phyloP scores from a whole-genome alignment of 2,797 vertebrate genomes.

The Clarias platycephalus region DNA sequence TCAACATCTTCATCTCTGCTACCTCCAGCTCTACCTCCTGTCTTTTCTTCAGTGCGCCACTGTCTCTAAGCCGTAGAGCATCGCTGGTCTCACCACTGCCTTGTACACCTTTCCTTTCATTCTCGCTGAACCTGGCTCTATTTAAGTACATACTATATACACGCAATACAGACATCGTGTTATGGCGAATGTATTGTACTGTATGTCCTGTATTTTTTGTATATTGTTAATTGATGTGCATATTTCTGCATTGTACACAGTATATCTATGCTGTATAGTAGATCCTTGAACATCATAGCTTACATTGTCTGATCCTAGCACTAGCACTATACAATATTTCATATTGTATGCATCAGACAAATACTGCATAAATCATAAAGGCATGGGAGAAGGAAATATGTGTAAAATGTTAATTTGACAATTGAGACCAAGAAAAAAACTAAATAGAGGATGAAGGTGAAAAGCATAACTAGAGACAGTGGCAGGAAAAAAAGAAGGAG shows the following conservation, averaged over 20 bases:
- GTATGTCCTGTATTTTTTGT: too few species aligned
- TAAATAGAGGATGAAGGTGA: conserved; percentile 25
- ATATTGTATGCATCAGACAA: neutral
- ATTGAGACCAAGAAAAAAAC: conserved; percentile 9
- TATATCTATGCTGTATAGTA: neutral
- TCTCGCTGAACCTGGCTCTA: neutral
- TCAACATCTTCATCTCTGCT: too few species aligned
- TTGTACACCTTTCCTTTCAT: too few species aligned
- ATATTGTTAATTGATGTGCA: neutral
- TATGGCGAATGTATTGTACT: neutral
- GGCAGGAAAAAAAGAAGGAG: conserved; percentile 25
- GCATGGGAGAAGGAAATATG: neutral
- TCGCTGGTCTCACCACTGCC: too few species aligned
- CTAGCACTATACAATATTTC: neutral
- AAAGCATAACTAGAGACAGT: conserved; percentile 20
- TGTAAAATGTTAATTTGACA: neutral
- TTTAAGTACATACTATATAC: neutral
- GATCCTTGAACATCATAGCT: neutral
- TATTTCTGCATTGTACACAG: neutral
- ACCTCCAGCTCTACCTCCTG: too few species aligned
- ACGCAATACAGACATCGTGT: neutral
- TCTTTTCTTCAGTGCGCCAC: too few species aligned
- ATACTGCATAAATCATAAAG: neutral
- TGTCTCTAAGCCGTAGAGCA: too few species aligned
- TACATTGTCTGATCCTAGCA: neutral